Conservation (phyloP, 2,888 invertebrate species). For the Dasysyrphus tricinctus region DNA sequence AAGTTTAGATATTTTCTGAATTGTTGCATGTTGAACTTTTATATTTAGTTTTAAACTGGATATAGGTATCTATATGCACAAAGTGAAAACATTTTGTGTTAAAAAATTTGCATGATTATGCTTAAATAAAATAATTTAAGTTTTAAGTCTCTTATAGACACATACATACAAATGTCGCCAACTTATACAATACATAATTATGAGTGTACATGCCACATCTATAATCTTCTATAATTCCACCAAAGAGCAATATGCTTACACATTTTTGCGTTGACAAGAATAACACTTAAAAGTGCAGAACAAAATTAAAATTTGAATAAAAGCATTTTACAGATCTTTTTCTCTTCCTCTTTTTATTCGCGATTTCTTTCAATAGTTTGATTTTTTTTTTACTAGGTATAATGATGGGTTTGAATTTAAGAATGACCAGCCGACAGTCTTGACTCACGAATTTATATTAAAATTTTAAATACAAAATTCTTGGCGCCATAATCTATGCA, state of each 20-base stretch:
- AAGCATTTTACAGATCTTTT: conserved; percentile 11
- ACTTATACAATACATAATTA: no score
- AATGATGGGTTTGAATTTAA: neutral
- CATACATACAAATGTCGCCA: no score
- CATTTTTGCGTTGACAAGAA: conserved; percentile 29
- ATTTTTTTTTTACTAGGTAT: neutral
- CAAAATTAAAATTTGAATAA: conserved; percentile 29
- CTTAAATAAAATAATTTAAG: neutral
- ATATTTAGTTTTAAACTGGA: neutral
- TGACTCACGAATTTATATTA: conserved; percentile 3
- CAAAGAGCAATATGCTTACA: conserved; percentile 21
- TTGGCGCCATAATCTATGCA: neutral
- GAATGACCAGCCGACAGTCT: neutral
- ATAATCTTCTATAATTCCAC: conserved; percentile 30
- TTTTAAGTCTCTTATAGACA: neutral
- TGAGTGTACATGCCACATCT: conserved; percentile 39
- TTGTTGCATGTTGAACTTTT: neutral
- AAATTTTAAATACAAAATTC: neutral
- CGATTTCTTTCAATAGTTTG: neutral
- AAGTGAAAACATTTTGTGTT: neutral
- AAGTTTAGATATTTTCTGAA: neutral
- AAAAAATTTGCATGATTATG: neutral
- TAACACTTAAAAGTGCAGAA: conserved; percentile 7
- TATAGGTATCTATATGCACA: neutral
- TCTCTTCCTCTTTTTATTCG: neutral